A percentile compares a stretch with the other conserved stretches of the same genome.
Evolutionary conservation across 2,888 invertebrate genomes (phyloP).

Genomic region (Griposia aprilina): DNA sequence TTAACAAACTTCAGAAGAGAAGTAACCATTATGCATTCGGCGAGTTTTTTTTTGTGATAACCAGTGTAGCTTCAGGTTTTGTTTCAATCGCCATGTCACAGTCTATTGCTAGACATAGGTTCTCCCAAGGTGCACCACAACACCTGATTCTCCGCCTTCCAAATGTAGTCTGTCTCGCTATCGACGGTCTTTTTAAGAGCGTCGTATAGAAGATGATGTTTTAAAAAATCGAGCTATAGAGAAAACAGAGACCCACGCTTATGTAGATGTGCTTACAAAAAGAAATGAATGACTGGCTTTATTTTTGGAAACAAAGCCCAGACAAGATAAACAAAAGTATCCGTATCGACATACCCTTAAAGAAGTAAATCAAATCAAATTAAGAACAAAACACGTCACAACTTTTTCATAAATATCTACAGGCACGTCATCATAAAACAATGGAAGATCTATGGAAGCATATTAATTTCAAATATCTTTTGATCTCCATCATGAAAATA

Average conservation of each 20-base stretch:
- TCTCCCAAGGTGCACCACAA: too few relatives aligned
- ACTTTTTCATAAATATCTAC: constrained; percentile 2
- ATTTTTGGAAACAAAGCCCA: background rate
- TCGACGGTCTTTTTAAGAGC: too few relatives aligned
- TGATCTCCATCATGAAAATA: constrained; percentile 41
- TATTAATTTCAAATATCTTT: constrained; percentile 35
- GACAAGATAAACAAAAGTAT: background rate
- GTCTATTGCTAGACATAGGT: too few relatives aligned
- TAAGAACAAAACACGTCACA: background rate
- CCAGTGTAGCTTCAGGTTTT: too few relatives aligned
- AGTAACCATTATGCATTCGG: too few relatives aligned
- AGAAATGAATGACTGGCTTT: too few relatives aligned
- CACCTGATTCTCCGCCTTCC: too few relatives aligned
- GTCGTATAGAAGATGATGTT: background rate
- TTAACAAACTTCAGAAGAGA: too few relatives aligned
- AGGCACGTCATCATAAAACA: constrained; percentile 25
- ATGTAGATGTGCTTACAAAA: background rate
- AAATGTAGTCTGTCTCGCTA: too few relatives aligned
- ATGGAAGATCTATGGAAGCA: constrained; percentile 29
- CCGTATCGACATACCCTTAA: background rate
- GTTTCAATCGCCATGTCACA: too few relatives aligned
- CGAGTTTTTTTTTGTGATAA: too few relatives aligned
- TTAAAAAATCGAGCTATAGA: background rate
- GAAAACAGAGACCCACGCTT: too few relatives aligned
- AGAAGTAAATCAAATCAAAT: constrained; percentile 3